Conservation (phyloP, 2,113 vertebrate genomes). For the Tachysurus fulvidraco region DNA sequence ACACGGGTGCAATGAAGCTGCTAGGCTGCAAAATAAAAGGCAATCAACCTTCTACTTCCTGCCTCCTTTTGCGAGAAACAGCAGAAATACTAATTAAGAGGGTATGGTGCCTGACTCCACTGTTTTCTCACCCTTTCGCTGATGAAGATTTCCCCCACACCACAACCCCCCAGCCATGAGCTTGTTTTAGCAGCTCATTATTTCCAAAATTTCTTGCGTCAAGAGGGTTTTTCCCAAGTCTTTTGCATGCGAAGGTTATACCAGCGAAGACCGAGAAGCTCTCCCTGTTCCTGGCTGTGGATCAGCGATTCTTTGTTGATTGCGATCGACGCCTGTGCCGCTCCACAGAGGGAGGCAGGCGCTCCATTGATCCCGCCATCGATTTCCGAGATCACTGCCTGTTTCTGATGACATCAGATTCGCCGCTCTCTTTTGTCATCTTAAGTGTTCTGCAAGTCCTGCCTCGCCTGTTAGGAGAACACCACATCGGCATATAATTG, state of each 20-base stretch:
- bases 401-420: conserved; percentile 55
- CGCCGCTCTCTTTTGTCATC: conserved; percentile 52
- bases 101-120: conserved; percentile 59
- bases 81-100: conserved; percentile 77
- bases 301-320: conserved; percentile 50
- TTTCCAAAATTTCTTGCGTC: neutral
- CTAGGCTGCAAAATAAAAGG: conserved; percentile 73
- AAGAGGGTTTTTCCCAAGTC: neutral
- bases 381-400: conserved; percentile 56
- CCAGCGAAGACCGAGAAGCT: neutral
- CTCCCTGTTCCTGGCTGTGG: conserved; percentile 33
- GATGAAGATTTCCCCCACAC: conserved; percentile 65
- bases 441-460: conserved; percentile 50
- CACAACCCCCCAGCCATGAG: neutral
- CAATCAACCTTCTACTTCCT: conserved; percentile 75
- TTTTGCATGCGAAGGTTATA: conserved; percentile 40
- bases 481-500: conserved; percentile 42
- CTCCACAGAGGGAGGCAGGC: conserved; percentile 45
- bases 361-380: conserved; percentile 54
- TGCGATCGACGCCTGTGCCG: conserved; percentile 45
- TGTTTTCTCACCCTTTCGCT: conserved; percentile 46
- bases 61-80: conserved; percentile 65
- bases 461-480: conserved; percentile 44
- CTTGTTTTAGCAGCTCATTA: conserved; percentile 20
- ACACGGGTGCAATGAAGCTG: conserved; percentile 60